Evolutionary conservation across 2,797 vertebrate genomes (phyloP), one percentile per base, ranked within the genome.

Genomic region (Cetoscarus ocellatus): DNA sequence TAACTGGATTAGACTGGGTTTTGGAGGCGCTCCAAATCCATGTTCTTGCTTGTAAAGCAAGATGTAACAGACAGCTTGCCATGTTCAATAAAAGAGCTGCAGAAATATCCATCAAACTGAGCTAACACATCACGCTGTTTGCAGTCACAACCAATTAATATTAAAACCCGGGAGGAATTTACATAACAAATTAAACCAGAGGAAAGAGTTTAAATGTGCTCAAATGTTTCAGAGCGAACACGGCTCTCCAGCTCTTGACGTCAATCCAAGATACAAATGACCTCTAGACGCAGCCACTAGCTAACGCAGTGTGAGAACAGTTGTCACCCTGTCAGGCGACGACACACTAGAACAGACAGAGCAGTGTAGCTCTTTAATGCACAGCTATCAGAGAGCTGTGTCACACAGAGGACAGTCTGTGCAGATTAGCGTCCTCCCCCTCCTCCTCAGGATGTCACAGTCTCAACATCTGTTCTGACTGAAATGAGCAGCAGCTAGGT

Each of bases 381-480:
- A 58, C 53, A 63, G 79, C 72, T 70, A 61, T 70, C 62, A 65
- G 42, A 71, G 65, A 56, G 54, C 58, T 1, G 53, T 64, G 61
- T 73, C 73, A 86, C 45, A 84, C 69, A 86, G 73, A 82, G 80
- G 64, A 65, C 77, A 55, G 69, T 61, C 74, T 81, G 80, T 84
- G 68, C 73, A 84, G 77, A 85, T 84, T 80, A 85, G 53, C 11
- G 5, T 34, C 50, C 65, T 5, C 42, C 44, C 71, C 44, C 44
- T 59, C 44, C 8, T 61, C 48, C 79, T 27, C 27, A 27, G 56
- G 64, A 72, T 51, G 9, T 40, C 1, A 8, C 35, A 48, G 61
- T 70, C 58, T 79, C 73, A 80, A 81, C 88, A 89, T 89, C 80
- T 86, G 86, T 84, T 66, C 61, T n/a, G 64, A 66, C 72, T 39